phyloP scores from a whole-genome alignment of 2,113 vertebrate species.

The Pedionomus torquatus region DNA sequence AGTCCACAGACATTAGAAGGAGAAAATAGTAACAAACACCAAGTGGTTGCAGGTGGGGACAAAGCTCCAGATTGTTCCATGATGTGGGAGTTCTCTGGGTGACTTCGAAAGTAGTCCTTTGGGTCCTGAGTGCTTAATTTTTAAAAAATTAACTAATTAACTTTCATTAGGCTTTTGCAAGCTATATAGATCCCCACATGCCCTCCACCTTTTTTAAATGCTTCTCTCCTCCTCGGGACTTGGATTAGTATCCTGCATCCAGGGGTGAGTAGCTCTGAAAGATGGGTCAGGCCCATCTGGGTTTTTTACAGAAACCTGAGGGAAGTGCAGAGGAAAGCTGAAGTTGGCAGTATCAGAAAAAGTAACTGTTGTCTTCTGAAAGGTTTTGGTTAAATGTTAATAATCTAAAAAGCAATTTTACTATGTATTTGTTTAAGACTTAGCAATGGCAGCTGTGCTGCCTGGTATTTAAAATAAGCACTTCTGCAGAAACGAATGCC shows the following conservation, averaged over 20 bases:
- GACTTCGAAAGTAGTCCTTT: background rate
- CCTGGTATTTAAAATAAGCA: background rate
- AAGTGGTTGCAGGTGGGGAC: background rate
- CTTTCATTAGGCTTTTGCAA: background rate
- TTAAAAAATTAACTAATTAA: background rate
- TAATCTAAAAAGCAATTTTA: background rate
- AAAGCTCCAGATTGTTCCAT: background rate
- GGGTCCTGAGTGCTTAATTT: background rate
- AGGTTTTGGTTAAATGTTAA: background rate
- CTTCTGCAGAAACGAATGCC: background rate
- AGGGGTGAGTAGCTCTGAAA: background rate
- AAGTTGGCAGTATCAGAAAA: background rate
- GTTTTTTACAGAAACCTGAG: background rate
- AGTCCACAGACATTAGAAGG: background rate
- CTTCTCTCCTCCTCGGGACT: background rate
- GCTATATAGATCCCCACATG: background rate
- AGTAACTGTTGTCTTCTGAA: background rate
- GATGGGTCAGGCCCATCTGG: background rate
- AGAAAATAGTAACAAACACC: background rate
- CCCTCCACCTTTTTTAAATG: rapidly evolving
- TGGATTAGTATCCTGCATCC: background rate
- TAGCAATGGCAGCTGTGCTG: background rate
- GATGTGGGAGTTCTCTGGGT: background rate
- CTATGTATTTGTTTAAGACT: background rate
- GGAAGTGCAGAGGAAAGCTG: background rate